Conservation (phyloP, 2,797 vertebrate species). For the Vespertilio murinus region DNA sequence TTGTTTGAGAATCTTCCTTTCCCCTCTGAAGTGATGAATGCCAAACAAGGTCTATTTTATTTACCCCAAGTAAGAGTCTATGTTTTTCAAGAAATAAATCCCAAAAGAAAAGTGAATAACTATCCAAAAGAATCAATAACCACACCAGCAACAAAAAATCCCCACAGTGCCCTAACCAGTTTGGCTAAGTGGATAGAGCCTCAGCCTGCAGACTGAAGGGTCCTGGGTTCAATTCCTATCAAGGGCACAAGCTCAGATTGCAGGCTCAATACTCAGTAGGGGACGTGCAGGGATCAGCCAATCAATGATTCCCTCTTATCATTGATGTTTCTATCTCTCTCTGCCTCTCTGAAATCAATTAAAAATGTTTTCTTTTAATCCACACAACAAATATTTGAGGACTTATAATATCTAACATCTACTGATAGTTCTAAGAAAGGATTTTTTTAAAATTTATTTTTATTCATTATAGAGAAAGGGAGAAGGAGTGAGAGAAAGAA, state of each 20-base stretch:
- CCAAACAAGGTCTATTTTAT: background rate
- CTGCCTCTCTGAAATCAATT: too few relatives aligned
- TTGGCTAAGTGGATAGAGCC: too few relatives aligned
- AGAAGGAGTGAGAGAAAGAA: too few relatives aligned
- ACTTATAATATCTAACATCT: background rate
- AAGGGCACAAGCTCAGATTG: too few relatives aligned
- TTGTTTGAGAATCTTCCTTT: slow-evolving; percentile 9
- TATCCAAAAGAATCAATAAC: background rate
- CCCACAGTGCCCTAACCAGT: background rate
- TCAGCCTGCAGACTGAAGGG: too few relatives aligned
- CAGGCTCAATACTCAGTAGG: too few relatives aligned
- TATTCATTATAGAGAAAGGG: too few relatives aligned
- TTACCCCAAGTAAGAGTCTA: background rate
- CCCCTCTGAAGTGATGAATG: background rate
- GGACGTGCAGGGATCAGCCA: too few relatives aligned
- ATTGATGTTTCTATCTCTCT: too few relatives aligned
- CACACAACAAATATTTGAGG: background rate
- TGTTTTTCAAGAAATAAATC: slow-evolving; percentile 20
- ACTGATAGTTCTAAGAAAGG: background rate
- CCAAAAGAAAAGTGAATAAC: background rate
- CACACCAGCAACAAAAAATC: background rate
- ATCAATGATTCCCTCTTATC: too few relatives aligned
- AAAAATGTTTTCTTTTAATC: too few relatives aligned
- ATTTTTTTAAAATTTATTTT: background rate
- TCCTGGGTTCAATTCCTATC: too few relatives aligned